Evolutionary conservation across 2,888 invertebrate genomes (phyloP).

Genomic region (Colostygia pectinataria): DNA sequence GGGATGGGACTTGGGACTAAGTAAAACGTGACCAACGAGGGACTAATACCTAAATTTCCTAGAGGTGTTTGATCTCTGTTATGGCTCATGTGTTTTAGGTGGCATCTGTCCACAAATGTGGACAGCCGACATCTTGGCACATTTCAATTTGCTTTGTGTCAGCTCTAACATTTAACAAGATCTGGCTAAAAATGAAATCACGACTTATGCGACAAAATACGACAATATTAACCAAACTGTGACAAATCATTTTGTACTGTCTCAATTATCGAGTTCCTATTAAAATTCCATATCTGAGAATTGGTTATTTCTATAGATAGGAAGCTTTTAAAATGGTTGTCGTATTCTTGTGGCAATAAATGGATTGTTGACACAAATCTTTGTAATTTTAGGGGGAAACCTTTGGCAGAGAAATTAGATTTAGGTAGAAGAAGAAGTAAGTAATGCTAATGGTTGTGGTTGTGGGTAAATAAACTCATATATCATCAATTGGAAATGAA

Average conservation of each 20-base stretch:
- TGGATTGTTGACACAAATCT: conserved; percentile 3
- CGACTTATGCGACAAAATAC: conserved; percentile 36
- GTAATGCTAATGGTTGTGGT: neutral
- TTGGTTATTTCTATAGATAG: neutral
- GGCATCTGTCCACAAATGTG: too few relatives aligned
- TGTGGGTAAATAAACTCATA: neutral
- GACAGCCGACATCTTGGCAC: conserved; percentile 17
- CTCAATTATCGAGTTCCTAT: conserved; percentile 24
- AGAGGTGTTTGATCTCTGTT: too few relatives aligned
- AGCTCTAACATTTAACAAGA: conserved; percentile 28
- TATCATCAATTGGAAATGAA: neutral
- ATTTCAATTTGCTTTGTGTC: conserved; percentile 22
- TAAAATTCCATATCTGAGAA: conserved; percentile 2
- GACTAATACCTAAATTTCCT: too few relatives aligned
- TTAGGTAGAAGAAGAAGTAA: neutral
- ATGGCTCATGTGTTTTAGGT: neutral
- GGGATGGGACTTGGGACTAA: too few relatives aligned
- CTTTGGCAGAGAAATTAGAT: conserved; percentile 2
- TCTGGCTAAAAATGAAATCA: conserved; percentile 38
- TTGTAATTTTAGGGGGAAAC: conserved; percentile 10
- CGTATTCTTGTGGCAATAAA: conserved; percentile 2
- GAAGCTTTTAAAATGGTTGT: conserved; percentile 17
- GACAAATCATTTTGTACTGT: conserved; percentile 28
- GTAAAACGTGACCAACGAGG: too few relatives aligned
- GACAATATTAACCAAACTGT: conserved; percentile 20